Percentiles rank a stretch among this genome's conserved stretches.
Conservation (phyloP, 2,113 vertebrate species). For the Solea senegalensis region DNA sequence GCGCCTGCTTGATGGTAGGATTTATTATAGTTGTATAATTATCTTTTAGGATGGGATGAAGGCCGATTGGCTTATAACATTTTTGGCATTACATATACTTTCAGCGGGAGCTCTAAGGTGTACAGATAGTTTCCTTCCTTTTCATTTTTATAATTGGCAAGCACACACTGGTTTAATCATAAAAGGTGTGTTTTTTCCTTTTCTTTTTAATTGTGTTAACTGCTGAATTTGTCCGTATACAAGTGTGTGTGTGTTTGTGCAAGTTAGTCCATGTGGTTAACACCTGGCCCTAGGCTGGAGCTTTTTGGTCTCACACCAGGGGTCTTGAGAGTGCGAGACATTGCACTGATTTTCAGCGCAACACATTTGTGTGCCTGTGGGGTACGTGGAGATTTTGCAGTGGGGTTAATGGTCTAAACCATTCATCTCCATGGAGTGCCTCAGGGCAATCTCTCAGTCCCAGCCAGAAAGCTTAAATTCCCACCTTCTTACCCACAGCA, state of each 20-base stretch:
- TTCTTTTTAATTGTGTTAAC: too few species aligned
- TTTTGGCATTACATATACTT: too few species aligned
- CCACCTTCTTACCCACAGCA: constrained; percentile 65
- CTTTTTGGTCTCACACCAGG: constrained; percentile 67
- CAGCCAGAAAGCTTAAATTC: constrained; percentile 55
- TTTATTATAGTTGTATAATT: too few species aligned
- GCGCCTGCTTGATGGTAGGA: too few species aligned
- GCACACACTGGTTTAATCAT: too few species aligned
- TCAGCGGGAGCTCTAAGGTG: too few species aligned
- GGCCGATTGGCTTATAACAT: too few species aligned
- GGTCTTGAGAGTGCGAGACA: constrained; percentile 47
- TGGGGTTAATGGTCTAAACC: constrained; percentile 75
- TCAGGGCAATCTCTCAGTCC: constrained; percentile 53
- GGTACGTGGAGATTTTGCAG: constrained; percentile 57
- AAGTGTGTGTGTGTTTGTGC: neutral
- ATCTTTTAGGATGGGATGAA: too few species aligned
- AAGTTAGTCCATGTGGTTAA: constrained; percentile 19
- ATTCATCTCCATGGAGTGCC: constrained; percentile 67
- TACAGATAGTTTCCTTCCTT: too few species aligned
- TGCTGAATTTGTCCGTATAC: neutral
- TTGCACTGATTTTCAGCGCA: constrained; percentile 61
- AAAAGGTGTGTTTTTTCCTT: too few species aligned
- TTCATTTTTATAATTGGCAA: too few species aligned
- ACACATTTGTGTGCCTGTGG: constrained; percentile 70
- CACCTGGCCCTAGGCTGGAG: constrained; percentile 61